phyloP scores from a whole-genome alignment of 2,888 invertebrate species.

The Fragum fragum region DNA sequence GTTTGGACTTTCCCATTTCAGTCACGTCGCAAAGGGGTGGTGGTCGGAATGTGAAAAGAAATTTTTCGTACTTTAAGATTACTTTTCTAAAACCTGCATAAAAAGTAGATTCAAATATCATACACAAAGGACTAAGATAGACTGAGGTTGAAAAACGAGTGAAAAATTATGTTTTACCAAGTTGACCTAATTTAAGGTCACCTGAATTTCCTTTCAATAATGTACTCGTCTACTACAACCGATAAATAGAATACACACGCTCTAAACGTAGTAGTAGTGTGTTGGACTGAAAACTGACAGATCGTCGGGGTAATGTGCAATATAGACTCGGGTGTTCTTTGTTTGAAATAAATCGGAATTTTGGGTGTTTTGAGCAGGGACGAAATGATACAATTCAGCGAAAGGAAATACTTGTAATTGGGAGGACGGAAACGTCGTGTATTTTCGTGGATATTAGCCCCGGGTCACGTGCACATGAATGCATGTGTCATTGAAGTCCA shows the following conservation, averaged over 20 bases:
- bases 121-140: too few species aligned
- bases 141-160: too few species aligned
- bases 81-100: too few species aligned
- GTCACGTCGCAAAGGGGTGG: conserved; percentile 12
- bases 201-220: conserved; percentile 28
- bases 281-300: conserved; percentile 19
- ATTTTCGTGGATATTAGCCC: conserved; percentile 10
- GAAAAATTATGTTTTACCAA: background rate
- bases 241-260: conserved; percentile 59
- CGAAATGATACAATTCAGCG: background rate
- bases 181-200: conserved; percentile 50
- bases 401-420: background rate
- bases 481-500: conserved; percentile 26
- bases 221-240: conserved; percentile 55
- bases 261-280: conserved; percentile 29
- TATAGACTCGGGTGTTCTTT: conserved; percentile 18
- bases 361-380: background rate
- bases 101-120: too few species aligned
- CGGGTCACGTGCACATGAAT: conserved; percentile 20
- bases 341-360: conserved; percentile 20
- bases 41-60: background rate
- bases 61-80: background rate
- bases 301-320: conserved; percentile 18
- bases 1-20: conserved; percentile 42
- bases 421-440: background rate